Percentiles rank a stretch among this genome's conserved stretches.
Evolutionary conservation across 2,888 invertebrate species (phyloP).

Genomic region (Drosophila neonasuta): DNA sequence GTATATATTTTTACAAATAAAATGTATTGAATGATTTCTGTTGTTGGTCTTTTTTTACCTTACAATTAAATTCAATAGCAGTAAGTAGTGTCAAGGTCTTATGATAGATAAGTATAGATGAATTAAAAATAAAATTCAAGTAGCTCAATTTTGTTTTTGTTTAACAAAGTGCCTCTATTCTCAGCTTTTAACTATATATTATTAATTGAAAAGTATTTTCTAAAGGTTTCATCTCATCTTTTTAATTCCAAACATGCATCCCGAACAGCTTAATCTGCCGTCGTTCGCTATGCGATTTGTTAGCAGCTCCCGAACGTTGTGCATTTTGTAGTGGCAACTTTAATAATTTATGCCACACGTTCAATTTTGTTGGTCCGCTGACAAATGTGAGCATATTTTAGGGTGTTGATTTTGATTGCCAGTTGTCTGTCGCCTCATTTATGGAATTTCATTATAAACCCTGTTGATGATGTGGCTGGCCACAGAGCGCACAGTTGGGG

Average conservation of each 20-base stretch:
- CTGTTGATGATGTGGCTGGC: slow-evolving; percentile 14
- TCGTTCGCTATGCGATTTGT: slow-evolving; percentile 1
- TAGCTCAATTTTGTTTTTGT: no score
- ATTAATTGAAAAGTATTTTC: no score
- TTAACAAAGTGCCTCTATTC: no score
- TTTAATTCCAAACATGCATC: not conserved
- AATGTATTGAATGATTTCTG: no score
- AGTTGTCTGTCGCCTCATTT: slow-evolving; percentile 53
- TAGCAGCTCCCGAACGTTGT: slow-evolving; percentile 12
- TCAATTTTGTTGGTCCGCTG: slow-evolving; percentile 38
- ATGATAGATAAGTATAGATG: no score
- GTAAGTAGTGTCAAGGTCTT: no score
- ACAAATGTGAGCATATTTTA: slow-evolving; percentile 61
- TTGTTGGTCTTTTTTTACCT: no score
- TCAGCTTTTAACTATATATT: no score
- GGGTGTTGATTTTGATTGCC: slow-evolving; percentile 61
- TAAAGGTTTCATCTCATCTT: not conserved
- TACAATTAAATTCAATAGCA: no score
- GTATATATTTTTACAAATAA: no score
- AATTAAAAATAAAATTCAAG: no score
- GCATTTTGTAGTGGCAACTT: slow-evolving; percentile 38
- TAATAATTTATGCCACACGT: slow-evolving; percentile 51
- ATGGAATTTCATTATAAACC: slow-evolving; percentile 71
- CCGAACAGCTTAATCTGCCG: slow-evolving; percentile 4
- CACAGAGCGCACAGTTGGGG: slow-evolving; percentile 4